Base-by-base conservation (phyloP, 2,797 vertebrate species). In the Tapirus indicus region DNA sequence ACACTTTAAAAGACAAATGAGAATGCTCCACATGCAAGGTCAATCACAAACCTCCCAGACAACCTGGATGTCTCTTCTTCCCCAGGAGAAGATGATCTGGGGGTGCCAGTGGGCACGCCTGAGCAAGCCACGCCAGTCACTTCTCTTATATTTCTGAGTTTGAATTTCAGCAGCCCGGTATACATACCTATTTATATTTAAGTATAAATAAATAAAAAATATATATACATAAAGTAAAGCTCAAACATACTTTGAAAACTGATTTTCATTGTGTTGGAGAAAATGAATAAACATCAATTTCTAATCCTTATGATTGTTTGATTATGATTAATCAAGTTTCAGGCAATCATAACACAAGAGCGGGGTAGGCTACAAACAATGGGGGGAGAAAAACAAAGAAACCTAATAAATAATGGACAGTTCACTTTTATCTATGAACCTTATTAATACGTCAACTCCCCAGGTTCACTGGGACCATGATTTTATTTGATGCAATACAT, bases 401-500 rank as follows among this genome's bases (percentile, higher is more conserved):
- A 56, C 14, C 27, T 75, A 97, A 95, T 97, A 93, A 98, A 84
- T 93, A 96, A 78, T 71, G 79, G 91, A 10, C 87, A 88, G 96
- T 97, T 97, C 96, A 88, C 52, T 92, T 91, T 82, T 86, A 98
- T 98, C 97, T 88, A 96, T 91, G 94, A 91, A 95, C 87, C 91
- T 91, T 93, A 92, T 96, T 98, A 97, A 97, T 71, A 88, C 58
- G 71, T 97, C 95, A 97, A 17, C 47, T 68, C n/a, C 62, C 41
- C 25, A 68, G 92, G 77, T 80, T 97, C 97, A 87, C 88, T 38
- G 92, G 75, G 27, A 98, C 41, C 27, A 88, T 82, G 74, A 60
- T 96, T 97, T 97, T 97, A 98, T 96, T 97, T 97, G 96, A 98
- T 83, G 54, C 14, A 69, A 96, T 98, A 97, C 29, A 72, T 91